Percentiles rank a stretch among this genome's conserved stretches.
Evolutionary conservation across 2,113 vertebrate genomes (phyloP).

Genomic region (Sinocyclocheilus grahami): DNA sequence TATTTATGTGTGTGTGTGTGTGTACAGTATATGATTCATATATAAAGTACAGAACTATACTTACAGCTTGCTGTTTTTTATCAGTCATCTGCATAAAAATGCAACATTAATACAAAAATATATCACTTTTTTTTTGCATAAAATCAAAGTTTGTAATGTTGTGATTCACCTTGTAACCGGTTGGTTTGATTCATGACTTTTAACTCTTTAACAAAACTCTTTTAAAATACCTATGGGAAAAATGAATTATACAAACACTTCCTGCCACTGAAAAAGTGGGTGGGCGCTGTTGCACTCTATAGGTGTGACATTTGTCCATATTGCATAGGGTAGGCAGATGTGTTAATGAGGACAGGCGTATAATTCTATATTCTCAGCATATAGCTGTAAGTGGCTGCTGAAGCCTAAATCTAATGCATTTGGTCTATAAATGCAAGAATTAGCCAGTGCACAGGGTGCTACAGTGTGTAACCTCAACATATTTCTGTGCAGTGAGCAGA

Average conservation of each 20-base stretch:
- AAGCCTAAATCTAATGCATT: conserved; percentile 45
- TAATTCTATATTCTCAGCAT: conserved; percentile 6
- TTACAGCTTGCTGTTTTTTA: too few species aligned
- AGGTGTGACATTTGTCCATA: background rate
- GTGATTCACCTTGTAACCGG: background rate
- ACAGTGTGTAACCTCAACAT: conserved; percentile 70
- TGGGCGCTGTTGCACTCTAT: background rate
- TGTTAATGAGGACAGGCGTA: background rate
- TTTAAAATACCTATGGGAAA: background rate
- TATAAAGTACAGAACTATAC: background rate
- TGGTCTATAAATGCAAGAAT: conserved; percentile 42
- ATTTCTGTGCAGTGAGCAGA: conserved; percentile 80
- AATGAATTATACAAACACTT: background rate
- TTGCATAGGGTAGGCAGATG: background rate
- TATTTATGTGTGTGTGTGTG: too few species aligned
- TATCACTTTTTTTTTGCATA: background rate
- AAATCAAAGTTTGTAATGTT: background rate
- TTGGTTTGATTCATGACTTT: background rate
- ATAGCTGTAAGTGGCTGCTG: conserved; percentile 10
- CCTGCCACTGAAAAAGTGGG: background rate
- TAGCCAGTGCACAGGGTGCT: conserved; percentile 53
- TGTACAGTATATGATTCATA: background rate
- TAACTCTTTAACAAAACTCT: background rate
- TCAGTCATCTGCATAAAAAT: too few species aligned
- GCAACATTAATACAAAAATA: too few species aligned